Evolutionary conservation across 2,888 invertebrate genomes (phyloP), one percentile per base, ranked within the genome.

Genomic region (Sicus ferrugineus): DNA sequence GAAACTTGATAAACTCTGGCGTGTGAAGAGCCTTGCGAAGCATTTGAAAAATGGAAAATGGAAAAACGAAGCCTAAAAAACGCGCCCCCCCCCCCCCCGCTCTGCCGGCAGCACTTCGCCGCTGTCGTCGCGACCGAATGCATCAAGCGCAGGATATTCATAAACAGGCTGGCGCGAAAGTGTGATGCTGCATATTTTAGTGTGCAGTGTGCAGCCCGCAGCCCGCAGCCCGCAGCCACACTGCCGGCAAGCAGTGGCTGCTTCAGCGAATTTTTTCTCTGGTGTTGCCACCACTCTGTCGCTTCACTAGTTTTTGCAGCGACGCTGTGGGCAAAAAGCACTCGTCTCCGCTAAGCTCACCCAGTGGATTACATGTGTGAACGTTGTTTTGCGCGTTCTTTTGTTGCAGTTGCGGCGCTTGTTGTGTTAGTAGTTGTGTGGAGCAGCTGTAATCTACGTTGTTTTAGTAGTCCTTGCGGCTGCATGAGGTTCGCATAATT

Each of bases 171-270:
- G 28, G 19, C 23, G 28, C 23, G 28, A 54, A 54, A 54, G 28
- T 54, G 54, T 23, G 28, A 26, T 54, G 26, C 28, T 54, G 54
- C 54, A 28, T 54, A 54, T 54, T 54, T 54, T 26, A 26, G 11
- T 26, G 28, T 5, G 34, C 7, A 34, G 7, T 14, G 9, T 48
- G 21, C 48, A 21, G 50, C 16, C 9, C 11, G 23, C 23, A 21
- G 21, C 50, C 21, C 21, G 23, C 21, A 21, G 28, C 23, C 23
- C 54, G 28, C 14, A 46, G 46, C 46, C 4, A 14, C 46, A 46
- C 23, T 46, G 14, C n/a, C 46, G 23, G 54, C 28, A 23, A 28
- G 54, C 28, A 28, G 54, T 14, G 2, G 28, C 23, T 9, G 28
- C 16, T 54, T 54, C 54, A 54, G 50, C 21, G 21, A 3, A 50